These are phyloP conservation scores for Leptodirus hochenwartii DNA, from an alignment of 2,888 invertebrate genomes.

Conservation along the genomic window DNA sequence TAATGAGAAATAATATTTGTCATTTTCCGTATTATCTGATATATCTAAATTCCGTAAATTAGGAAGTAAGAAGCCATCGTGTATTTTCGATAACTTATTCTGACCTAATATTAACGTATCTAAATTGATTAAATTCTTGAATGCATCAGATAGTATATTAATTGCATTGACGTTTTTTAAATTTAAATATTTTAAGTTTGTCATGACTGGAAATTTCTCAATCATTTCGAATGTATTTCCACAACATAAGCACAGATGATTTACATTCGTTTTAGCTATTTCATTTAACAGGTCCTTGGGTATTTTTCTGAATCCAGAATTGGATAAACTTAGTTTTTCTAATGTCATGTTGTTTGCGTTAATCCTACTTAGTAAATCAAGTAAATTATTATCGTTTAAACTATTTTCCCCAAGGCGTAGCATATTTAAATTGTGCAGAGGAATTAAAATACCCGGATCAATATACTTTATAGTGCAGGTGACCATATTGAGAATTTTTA, in stretches of 20 bases:
- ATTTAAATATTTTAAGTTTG: conserved; percentile 34
- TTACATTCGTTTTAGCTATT: conserved; percentile 32
- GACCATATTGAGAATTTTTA: conserved; percentile 31
- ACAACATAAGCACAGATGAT: conserved; percentile 28
- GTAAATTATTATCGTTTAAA: conserved; percentile 28
- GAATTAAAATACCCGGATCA: conserved; percentile 31
- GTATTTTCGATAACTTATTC: conserved; percentile 35
- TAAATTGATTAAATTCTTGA: conserved; percentile 33
- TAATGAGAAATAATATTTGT: conserved; percentile 32
- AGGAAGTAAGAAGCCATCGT: conserved; percentile 30
- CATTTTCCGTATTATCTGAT: conserved; percentile 30
- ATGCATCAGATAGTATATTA: conserved; percentile 30
- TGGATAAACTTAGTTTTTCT: conserved; percentile 30
- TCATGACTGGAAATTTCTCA: conserved; percentile 35
- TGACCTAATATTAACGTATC: conserved; percentile 31
- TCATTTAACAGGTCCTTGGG: conserved; percentile 30
- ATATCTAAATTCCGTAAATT: conserved; percentile 32
- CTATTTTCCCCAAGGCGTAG: conserved; percentile 36
- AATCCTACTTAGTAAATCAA: conserved; percentile 26
- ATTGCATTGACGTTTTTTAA: conserved; percentile 33
- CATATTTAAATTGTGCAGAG: conserved; percentile 27
- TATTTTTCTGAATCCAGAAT: conserved; percentile 34
- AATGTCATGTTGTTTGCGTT: conserved; percentile 27
- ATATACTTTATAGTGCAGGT: conserved; percentile 35
- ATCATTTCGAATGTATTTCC: conserved; percentile 38